A percentile compares a stretch with the other conserved stretches of the same genome.
Evolutionary conservation across 2,797 vertebrate genomes (phyloP).

Genomic region (Todus mexicanus): DNA sequence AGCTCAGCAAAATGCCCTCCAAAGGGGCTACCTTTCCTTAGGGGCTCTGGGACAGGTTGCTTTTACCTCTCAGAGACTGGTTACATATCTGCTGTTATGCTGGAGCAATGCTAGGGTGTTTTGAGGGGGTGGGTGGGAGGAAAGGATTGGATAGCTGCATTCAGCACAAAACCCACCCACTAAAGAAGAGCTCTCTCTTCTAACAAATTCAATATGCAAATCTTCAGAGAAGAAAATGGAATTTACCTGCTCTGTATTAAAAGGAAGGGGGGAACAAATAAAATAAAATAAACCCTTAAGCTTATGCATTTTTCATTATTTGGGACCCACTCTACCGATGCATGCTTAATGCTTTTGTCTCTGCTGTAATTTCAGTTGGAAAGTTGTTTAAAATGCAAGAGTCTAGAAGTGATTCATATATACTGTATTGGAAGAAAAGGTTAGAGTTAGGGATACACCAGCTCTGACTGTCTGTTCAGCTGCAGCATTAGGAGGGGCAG

Average conservation of each 20-base stretch:
- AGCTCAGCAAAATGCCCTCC: constrained; percentile 72
- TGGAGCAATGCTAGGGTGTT: constrained; percentile 67
- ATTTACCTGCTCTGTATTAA: constrained; percentile 35
- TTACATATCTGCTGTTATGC: constrained; percentile 66
- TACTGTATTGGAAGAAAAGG: neutral
- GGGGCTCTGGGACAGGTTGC: constrained; percentile 72
- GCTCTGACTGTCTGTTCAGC: neutral
- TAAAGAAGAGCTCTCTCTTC: constrained; percentile 10
- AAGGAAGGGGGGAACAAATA: neutral
- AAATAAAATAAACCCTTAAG: neutral
- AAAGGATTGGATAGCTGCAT: constrained; percentile 66
- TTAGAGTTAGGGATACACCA: neutral
- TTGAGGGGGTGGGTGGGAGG: constrained; percentile 51
- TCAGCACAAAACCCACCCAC: constrained; percentile 54
- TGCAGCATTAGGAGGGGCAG: neutral
- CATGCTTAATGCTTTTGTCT: neutral
- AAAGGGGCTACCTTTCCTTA: constrained; percentile 52
- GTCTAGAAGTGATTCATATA: neutral
- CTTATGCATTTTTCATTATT: neutral
- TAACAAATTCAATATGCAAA: neutral
- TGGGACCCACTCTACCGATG: neutral
- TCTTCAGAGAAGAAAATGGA: neutral
- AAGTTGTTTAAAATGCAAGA: neutral
- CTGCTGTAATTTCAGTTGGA: neutral
- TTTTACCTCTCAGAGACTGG: constrained; percentile 67